Base-by-base conservation (phyloP, 2,888 invertebrate genomes). In the Eilema caniola region DNA sequence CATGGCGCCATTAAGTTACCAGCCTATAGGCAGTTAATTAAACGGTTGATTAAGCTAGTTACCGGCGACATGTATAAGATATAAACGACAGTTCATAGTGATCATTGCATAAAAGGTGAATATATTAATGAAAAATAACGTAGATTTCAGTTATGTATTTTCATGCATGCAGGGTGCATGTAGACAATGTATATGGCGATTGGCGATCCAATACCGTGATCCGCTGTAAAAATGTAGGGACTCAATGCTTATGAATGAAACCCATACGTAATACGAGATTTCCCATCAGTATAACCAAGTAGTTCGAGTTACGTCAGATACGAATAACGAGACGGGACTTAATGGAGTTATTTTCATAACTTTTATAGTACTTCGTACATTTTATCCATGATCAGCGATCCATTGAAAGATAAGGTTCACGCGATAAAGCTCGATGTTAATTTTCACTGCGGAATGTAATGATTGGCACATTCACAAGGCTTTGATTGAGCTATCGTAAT, bases 381-480 rank as follows among this genome's bases (percentile, higher is more conserved):
- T 67, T 70, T 69, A 81, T 77, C 77, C 72, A 77, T 65, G 70
- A 69, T 63, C 67, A 62, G 68, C 71, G 75, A 73, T 78, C 75
- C 72, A 78, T 81, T 78, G 77, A 78, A 62, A 74, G 82, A 82
- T 85, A 83, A 82, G 74, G 67, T 67, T 66, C 56, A 72, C 66
- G 73, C 78, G 80, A 83, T 85, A 81, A 76, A 66, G 68, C 62
- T 60, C 63, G 73, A 65, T 72, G 75, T 68, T 61, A 72, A 69
- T 77, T 80, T 81, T 75, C 66, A 61, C 64, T 25, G 64, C 66
- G 73, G 81, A 69, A 70, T 66, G 78, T 67, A 75, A 73, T 75
- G 70, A 65, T 68, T 73, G 68, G 65, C 72, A 81, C 76, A 68
- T 81, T 81, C 69, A 75, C 73, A 73, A 75, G 72, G 67, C 73